Conservation (phyloP, 1,140 invertebrate genomes). For the Drosophila sturtevanti region DNA sequence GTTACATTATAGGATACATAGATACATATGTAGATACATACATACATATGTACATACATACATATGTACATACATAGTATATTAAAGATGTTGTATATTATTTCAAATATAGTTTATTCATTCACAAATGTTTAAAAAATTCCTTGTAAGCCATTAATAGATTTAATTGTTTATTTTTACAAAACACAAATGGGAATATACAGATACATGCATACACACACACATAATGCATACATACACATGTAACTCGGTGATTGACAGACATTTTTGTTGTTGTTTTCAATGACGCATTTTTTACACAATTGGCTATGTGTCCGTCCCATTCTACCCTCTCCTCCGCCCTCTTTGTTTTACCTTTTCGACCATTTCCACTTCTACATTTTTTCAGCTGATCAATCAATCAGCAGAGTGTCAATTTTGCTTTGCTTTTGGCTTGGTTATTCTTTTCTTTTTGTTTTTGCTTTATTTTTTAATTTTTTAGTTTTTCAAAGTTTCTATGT, state of each 20-base stretch:
- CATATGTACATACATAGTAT: too few relatives aligned
- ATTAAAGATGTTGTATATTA: background rate
- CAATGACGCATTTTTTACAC: slow-evolving; percentile 55
- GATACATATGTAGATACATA: too few relatives aligned
- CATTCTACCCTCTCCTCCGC: background rate
- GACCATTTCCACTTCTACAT: background rate
- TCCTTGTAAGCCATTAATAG: slow-evolving; percentile 2
- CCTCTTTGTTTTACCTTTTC: background rate
- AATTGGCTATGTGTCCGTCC: slow-evolving; percentile 2
- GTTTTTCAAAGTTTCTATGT: background rate
- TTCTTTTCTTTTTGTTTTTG: background rate
- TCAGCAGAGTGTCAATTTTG: slow-evolving; percentile 6
- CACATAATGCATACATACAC: too few relatives aligned
- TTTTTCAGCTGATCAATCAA: slow-evolving; percentile 10
- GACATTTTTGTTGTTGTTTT: slow-evolving; percentile 45
- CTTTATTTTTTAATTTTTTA: background rate
- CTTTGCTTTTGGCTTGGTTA: slow-evolving; percentile 5
- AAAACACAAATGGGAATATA: background rate
- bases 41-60: too few relatives aligned
- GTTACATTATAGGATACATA: too few relatives aligned
- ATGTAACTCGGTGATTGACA: slow-evolving; percentile 49
- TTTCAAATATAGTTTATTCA: slow-evolving; percentile 22
- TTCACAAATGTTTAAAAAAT: background rate
- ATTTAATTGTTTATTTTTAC: slow-evolving; percentile 6
- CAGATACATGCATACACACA: background rate